These are phyloP conservation scores for Lepidurus arcticus DNA, from an alignment of 1,140 invertebrate species.

Conservation along the genomic window DNA sequence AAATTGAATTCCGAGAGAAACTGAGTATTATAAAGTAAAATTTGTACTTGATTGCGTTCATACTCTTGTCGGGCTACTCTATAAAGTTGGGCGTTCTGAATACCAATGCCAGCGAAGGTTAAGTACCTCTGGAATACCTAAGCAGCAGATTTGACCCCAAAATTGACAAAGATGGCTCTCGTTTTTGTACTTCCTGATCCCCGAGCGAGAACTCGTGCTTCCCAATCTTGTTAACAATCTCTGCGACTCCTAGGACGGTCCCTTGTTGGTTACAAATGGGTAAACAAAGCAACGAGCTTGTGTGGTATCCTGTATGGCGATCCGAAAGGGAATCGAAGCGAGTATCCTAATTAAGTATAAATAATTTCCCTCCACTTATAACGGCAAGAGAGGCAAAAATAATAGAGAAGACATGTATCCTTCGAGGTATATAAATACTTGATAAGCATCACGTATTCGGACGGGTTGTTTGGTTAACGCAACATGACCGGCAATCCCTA, in stretches of 20 bases:
- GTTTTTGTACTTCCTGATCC: slow-evolving; percentile 69
- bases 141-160: slow-evolving; percentile 33
- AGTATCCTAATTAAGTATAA: slow-evolving; percentile 52
- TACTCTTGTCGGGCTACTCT: slow-evolving; percentile 90
- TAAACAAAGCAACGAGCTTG: slow-evolving; percentile 83
- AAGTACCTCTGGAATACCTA: slow-evolving; percentile 69
- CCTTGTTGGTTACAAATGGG: slow-evolving; percentile 94
- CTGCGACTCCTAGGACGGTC: slow-evolving; percentile 91
- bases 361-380: not conserved
- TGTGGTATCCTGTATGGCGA: slow-evolving; percentile 84
- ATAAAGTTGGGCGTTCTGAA: slow-evolving; percentile 94
- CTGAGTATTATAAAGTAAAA: too few relatives aligned
- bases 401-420: not conserved
- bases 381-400: not conserved
- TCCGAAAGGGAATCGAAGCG: slow-evolving; percentile 90
- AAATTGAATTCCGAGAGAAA: too few relatives aligned
- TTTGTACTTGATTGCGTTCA: slow-evolving; percentile 74
- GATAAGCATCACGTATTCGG: slow-evolving; percentile 85
- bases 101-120: slow-evolving; percentile 93
- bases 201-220: slow-evolving; percentile 73
- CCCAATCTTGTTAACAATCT: slow-evolving; percentile 92
- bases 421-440: slow-evolving; percentile 49
- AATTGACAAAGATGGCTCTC: slow-evolving; percentile 29
- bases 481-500: slow-evolving; percentile 82
- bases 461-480: slow-evolving; percentile 80